A percentile compares a stretch with the other conserved stretches of the same genome.
Evolutionary conservation across 2,113 vertebrate genomes (phyloP).

Genomic region (Apus apus): DNA sequence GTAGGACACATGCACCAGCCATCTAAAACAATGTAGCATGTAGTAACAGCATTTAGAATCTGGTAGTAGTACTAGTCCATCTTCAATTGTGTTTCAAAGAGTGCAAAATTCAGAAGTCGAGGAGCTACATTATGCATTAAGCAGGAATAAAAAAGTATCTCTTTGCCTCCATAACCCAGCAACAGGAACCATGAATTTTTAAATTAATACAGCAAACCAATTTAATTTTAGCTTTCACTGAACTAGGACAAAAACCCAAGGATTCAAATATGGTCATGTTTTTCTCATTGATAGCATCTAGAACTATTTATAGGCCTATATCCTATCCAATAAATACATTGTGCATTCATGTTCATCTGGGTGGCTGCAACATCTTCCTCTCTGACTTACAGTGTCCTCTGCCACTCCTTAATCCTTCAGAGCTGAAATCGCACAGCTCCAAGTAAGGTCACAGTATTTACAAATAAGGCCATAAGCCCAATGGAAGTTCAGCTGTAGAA

Average conservation of each 20-base stretch:
- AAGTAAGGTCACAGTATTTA: neutral
- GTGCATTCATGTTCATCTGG: neutral
- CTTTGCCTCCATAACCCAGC: neutral
- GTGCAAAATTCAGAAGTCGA: neutral
- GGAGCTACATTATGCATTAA: neutral
- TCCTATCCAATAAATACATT: neutral
- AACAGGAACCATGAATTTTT: neutral
- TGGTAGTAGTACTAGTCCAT: neutral
- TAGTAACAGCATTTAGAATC: neutral
- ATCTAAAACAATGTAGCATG: neutral
- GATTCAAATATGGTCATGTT: neutral
- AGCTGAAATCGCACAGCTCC: neutral
- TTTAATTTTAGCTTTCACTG: neutral
- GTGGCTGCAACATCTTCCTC: neutral
- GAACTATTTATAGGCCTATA: neutral
- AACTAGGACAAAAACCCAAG: neutral
- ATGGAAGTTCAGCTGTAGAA: neutral
- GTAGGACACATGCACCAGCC: neutral
- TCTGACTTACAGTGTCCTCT: neutral
- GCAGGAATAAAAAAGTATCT: neutral
- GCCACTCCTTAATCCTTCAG: neutral
- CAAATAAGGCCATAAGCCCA: neutral
- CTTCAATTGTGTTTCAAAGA: neutral
- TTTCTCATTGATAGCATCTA: neutral
- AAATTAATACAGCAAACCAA: neutral